phyloP scores from a whole-genome alignment of 2,113 vertebrate genomes.

The Tragulus kanchil region DNA sequence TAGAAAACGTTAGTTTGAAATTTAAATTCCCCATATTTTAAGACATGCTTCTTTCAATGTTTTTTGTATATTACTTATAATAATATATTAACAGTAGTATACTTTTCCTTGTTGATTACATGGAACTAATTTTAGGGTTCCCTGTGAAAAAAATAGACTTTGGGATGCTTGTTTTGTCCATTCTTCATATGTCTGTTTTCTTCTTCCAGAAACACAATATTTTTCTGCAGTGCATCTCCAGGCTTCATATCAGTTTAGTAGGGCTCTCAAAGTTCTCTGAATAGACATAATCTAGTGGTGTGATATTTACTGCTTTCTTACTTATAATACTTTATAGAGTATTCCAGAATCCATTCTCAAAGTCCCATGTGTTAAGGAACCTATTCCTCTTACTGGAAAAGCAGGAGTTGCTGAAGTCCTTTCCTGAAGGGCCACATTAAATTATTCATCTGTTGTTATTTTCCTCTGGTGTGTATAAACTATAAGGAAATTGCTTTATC shows the following conservation, averaged over 20 bases:
- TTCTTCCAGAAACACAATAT: neutral
- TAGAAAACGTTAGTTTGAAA: conserved; percentile 19
- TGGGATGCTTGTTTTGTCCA: neutral
- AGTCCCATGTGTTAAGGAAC: neutral
- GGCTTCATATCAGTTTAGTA: neutral
- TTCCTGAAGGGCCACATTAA: neutral
- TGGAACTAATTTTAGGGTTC: conserved; percentile 16
- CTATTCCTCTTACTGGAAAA: neutral
- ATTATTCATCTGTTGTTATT: neutral
- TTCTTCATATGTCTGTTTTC: neutral
- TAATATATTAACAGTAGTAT: neutral
- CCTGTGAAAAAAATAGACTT: neutral
- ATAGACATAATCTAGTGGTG: neutral
- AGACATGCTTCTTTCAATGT: neutral
- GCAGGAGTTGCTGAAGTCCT: neutral
- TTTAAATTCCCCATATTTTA: neutral
- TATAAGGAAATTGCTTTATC: neutral
- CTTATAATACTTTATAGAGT: neutral
- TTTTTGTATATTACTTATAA: neutral
- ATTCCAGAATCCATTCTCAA: conserved; percentile 28
- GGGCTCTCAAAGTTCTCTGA: neutral
- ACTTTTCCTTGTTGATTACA: neutral
- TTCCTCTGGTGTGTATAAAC: neutral
- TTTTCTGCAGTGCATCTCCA: neutral
- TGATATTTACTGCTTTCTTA: neutral